These are phyloP conservation scores for Drymodes brunneopygia DNA, from an alignment of 2,113 vertebrate genomes.

Conservation along the genomic window DNA sequence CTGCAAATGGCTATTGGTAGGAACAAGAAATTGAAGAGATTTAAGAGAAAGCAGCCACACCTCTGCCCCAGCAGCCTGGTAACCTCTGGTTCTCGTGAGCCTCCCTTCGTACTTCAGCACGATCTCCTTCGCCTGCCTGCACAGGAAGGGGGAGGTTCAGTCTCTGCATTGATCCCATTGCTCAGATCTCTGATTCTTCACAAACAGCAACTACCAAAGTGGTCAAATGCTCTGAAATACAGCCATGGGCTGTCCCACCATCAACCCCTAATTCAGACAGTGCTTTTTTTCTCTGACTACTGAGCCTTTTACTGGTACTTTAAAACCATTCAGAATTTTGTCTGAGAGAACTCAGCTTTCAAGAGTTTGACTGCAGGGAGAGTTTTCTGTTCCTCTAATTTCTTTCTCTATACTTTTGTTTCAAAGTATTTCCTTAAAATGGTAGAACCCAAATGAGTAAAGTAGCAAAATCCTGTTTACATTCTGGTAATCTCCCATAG, in stretches of 20 bases:
- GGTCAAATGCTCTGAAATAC: neutral
- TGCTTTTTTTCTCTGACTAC: neutral
- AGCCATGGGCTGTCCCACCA: neutral
- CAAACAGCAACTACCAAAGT: neutral
- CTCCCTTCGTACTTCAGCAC: conserved; percentile 92
- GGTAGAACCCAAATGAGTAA: neutral
- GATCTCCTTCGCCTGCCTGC: conserved; percentile 90
- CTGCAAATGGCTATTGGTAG: neutral
- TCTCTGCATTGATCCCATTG: fast-evolving
- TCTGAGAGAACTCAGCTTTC: neutral
- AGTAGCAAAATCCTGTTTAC: neutral
- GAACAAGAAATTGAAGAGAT: neutral
- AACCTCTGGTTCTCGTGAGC: conserved; percentile 92
- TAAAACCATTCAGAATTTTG: neutral
- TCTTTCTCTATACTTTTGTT: neutral
- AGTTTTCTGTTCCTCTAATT: neutral
- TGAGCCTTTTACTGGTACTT: neutral
- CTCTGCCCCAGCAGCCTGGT: conserved; percentile 96
- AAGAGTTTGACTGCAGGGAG: neutral
- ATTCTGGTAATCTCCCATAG: neutral
- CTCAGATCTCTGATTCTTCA: neutral
- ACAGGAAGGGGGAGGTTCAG: neutral
- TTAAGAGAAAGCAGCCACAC: conserved; percentile 60
- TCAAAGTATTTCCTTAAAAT: neutral
- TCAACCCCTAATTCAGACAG: neutral